Percentiles rank a stretch among this genome's conserved stretches.
Evolutionary conservation across 2,797 vertebrate species (phyloP).

Genomic region (Chromobotia macracanthus): DNA sequence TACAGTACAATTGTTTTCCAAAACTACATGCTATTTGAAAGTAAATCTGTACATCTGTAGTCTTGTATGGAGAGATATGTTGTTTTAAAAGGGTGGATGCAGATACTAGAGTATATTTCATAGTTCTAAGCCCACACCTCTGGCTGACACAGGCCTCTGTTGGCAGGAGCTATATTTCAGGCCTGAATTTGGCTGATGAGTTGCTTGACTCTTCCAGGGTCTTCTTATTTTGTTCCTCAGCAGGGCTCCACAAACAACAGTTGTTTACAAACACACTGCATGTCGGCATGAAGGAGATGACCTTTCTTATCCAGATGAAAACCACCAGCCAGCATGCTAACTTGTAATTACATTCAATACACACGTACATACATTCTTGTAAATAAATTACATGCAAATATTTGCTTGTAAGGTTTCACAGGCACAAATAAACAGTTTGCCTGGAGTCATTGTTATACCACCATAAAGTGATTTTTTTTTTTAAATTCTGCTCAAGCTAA

Average conservation of each 20-base stretch:
- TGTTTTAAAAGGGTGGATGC: neutral
- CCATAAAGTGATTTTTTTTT: constrained; percentile 24
- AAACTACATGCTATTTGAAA: neutral
- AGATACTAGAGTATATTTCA: constrained; percentile 14
- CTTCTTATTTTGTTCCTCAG: constrained; percentile 59
- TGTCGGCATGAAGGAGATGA: constrained; percentile 51
- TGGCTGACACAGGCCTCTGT: constrained; percentile 39
- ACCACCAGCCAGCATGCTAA: constrained; percentile 35
- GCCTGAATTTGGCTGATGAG: constrained; percentile 49
- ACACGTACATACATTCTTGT: no score
- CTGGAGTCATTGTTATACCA: constrained; percentile 13
- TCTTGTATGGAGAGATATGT: neutral
- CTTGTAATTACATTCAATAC: constrained; percentile 15
- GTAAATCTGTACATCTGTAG: neutral
- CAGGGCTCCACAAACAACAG: constrained; percentile 54
- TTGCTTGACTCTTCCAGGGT: constrained; percentile 52
- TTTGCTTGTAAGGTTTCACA: constrained; percentile 22
- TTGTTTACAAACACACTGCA: constrained; percentile 62
- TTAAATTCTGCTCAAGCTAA: constrained; percentile 16
- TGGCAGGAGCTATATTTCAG: constrained; percentile 57
- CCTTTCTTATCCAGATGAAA: constrained; percentile 54
- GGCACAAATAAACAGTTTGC: constrained; percentile 21
- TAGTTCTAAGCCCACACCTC: constrained; percentile 38
- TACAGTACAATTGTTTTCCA: no score
- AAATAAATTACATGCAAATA: constrained; percentile 51